Percentiles rank a stretch among this genome's conserved stretches.
Evolutionary conservation across 2,113 vertebrate genomes (phyloP).

Genomic region (Notothenia rossii): DNA sequence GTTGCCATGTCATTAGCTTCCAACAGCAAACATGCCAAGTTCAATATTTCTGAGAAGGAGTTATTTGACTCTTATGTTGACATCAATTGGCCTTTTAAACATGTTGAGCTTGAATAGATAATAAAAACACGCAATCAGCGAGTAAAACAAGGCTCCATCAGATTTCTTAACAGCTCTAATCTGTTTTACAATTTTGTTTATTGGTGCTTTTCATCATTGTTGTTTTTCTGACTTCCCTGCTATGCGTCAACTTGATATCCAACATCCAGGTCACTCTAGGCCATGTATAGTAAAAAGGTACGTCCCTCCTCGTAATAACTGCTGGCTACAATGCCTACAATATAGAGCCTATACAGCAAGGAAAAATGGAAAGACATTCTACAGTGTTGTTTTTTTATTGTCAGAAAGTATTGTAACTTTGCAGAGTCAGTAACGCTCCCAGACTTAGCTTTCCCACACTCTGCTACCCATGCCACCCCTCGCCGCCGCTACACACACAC

Average conservation of each 20-base stretch:
- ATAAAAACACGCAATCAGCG: constrained; percentile 3
- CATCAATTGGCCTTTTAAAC: constrained; percentile 22
- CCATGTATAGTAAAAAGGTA: background rate
- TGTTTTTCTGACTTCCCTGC: background rate
- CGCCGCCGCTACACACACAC: constrained; percentile 1
- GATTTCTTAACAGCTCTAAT: constrained; percentile 14
- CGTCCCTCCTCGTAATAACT: background rate
- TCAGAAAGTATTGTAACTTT: background rate
- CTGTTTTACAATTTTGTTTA: constrained; percentile 15
- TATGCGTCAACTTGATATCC: background rate
- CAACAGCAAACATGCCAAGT: background rate
- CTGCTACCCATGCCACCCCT: constrained; percentile 17
- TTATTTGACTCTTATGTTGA: constrained; percentile 3
- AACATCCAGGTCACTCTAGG: background rate
- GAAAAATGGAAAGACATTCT: background rate
- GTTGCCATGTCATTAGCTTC: background rate
- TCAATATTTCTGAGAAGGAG: background rate
- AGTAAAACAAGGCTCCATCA: constrained; percentile 4
- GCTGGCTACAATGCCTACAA: background rate
- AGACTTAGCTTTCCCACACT: constrained; percentile 52
- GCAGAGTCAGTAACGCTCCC: background rate
- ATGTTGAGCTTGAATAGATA: background rate
- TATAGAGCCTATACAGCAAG: background rate
- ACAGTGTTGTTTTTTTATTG: background rate
- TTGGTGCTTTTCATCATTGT: constrained; percentile 1